Evolutionary conservation across 1,140 invertebrate species (phyloP).

Genomic region (Patella vulgata): DNA sequence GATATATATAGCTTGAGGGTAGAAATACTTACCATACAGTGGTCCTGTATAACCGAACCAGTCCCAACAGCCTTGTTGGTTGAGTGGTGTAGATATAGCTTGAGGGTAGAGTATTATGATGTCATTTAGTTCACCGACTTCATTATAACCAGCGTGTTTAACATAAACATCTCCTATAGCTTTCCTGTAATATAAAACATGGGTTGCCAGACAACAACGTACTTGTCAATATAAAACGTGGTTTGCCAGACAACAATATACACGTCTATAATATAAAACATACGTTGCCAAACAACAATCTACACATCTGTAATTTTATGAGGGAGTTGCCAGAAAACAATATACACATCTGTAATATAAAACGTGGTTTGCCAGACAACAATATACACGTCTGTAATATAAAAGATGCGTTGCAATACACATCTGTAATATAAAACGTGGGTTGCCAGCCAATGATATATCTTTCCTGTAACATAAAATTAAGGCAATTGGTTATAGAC

Average conservation of each 20-base stretch:
- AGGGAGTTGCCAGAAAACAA: not conserved
- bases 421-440: not conserved
- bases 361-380: not conserved
- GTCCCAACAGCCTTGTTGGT: constrained; percentile 67
- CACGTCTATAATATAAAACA: not conserved
- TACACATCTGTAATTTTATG: not conserved
- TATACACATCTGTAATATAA: too few relatives aligned
- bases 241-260: not conserved
- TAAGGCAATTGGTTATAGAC: too few relatives aligned
- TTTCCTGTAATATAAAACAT: constrained; percentile 15
- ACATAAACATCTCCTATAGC: constrained; percentile 58
- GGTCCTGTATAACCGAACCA: constrained; percentile 63
- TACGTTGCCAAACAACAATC: not conserved
- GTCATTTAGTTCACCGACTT: constrained; percentile 67
- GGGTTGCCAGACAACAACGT: not conserved
- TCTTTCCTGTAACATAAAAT: too few relatives aligned
- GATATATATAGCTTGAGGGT: not conserved
- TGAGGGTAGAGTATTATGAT: constrained; percentile 68
- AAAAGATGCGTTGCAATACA: not conserved
- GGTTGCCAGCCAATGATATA: too few relatives aligned
- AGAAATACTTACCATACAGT: constrained; percentile 50
- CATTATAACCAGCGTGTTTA: constrained; percentile 63
- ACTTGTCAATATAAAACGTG: not conserved
- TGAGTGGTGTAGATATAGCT: constrained; percentile 49
- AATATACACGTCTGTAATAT: not conserved